Conservation (phyloP, 1,140 invertebrate genomes). For the Arion vulgaris region DNA sequence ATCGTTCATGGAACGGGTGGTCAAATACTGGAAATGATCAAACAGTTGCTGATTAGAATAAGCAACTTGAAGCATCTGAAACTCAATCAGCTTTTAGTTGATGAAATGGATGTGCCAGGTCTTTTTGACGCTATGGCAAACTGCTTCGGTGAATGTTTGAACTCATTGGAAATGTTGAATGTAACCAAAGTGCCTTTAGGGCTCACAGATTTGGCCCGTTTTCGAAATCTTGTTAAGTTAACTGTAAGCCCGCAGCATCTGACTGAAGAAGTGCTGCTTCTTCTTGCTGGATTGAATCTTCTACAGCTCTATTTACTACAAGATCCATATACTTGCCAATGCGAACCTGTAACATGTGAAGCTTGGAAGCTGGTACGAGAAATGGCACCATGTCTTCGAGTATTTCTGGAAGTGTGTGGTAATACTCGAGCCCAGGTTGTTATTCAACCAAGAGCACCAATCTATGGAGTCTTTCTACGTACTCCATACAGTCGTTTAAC, state of each 20-base stretch:
- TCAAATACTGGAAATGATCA: conserved; percentile 67
- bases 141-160: conserved; percentile 78
- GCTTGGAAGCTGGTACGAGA: conserved; percentile 60
- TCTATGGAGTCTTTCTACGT: conserved; percentile 56
- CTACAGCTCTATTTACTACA: conserved; percentile 84
- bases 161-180: conserved; percentile 82
- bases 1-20: conserved; percentile 83
- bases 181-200: conserved; percentile 82
- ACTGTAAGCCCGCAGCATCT: conserved; percentile 87
- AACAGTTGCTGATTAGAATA: conserved; percentile 80
- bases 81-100: conserved; percentile 84
- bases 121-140: conserved; percentile 81
- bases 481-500: conserved; percentile 56
- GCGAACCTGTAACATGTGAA: conserved; percentile 48
- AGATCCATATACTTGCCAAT: conserved; percentile 78
- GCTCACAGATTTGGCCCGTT: conserved; percentile 84
- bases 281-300: conserved; percentile 74
- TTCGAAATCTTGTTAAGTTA: conserved; percentile 82
- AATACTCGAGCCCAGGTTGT: conserved; percentile 51
- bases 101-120: conserved; percentile 73
- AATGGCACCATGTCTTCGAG: conserved; percentile 57
- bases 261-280: conserved; percentile 81
- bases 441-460: conserved; percentile 64
- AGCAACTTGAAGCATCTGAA: conserved; percentile 79
- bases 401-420: conserved; percentile 56